Evolutionary conservation across 2,888 invertebrate species (phyloP), one percentile per base, ranked within the genome.

Genomic region (Panopea generosa): DNA sequence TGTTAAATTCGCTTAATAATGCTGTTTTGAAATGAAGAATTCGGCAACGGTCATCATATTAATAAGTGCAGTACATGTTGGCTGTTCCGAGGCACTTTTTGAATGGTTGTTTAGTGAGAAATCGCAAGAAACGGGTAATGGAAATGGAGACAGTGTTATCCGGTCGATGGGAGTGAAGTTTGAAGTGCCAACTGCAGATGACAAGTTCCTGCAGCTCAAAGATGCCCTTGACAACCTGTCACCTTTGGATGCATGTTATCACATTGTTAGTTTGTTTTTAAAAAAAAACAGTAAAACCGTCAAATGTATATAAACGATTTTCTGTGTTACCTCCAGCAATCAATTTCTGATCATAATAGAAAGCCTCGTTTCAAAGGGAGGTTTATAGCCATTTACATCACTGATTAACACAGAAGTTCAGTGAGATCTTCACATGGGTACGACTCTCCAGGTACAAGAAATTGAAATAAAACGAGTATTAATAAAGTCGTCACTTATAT

Each of bases 171-270:
- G 66, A 18, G 16, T 77, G 38, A 84, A 85, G 4, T 95, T 94
- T 87, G 95, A 95, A 92, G 92, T 94, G n/a, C 91, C 93, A 33
- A 91, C 92, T 20, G 89, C 91, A 1, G 95, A 95, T 87, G 95
- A 95, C 82, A 95, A 94, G 81, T 95, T 95, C 85, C 92, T 95
- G n/a, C 93, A 93, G 60, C 94, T 95, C 89, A 95, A 95, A 26
- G 94, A 94, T 88, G 93, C 94, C 57, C 94, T 94, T 14, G 93
- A 94, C 63, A 91, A 94, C 75, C 93, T 95, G 0, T 94, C 94
- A 0, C 94, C 94, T 2, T 89, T 95, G 59, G 95, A 95, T 90
- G 93, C 93, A 11, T 95, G 95, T 89, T 95, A 95, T 86, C 95
- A 95, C 83, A 94, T 94, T 89, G 94, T 94, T 76, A 83, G 72